Evolutionary conservation across 2,797 vertebrate species (phyloP).

Genomic region (Setipinna tenuifilis): DNA sequence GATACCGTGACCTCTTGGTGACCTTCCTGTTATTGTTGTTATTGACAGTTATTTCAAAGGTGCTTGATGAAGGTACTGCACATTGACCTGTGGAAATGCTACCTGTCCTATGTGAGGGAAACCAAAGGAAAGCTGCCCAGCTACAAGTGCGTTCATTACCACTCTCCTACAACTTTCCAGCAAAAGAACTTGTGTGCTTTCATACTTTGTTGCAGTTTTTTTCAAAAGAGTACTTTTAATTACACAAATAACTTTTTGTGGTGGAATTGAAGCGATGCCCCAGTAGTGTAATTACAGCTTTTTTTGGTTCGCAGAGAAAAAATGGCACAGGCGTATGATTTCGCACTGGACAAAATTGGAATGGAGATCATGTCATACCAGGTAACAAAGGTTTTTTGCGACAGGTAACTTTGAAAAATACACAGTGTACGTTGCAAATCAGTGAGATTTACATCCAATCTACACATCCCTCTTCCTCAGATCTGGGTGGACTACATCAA

Average conservation of each 20-base stretch:
- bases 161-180: slow-evolving; percentile 3
- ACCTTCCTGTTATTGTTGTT: background rate
- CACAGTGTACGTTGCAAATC: background rate
- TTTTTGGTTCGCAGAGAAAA: slow-evolving; percentile 85
- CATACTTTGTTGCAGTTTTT: background rate
- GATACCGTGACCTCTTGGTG: background rate
- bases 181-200: background rate
- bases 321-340: slow-evolving; percentile 99
- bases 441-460: background rate
- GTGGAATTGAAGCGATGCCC: background rate
- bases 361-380: slow-evolving; percentile 99
- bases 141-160: slow-evolving; percentile 90
- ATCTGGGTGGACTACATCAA: slow-evolving; percentile 99
- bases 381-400: slow-evolving; percentile 68
- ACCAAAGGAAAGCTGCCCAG: slow-evolving; percentile 99
- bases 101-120: slow-evolving; percentile 97
- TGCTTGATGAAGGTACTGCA: slow-evolving; percentile 99
- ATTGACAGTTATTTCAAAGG: slow-evolving; percentile 92
- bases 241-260: background rate
- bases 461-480: slow-evolving; percentile 72
- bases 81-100: slow-evolving; percentile 99
- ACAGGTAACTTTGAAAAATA: background rate
- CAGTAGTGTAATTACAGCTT: slow-evolving; percentile 6
- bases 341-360: slow-evolving; percentile 99
- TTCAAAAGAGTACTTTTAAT: background rate